Conservation (phyloP, 2,888 invertebrate genomes). For the Melikaiella ostensackeni region DNA sequence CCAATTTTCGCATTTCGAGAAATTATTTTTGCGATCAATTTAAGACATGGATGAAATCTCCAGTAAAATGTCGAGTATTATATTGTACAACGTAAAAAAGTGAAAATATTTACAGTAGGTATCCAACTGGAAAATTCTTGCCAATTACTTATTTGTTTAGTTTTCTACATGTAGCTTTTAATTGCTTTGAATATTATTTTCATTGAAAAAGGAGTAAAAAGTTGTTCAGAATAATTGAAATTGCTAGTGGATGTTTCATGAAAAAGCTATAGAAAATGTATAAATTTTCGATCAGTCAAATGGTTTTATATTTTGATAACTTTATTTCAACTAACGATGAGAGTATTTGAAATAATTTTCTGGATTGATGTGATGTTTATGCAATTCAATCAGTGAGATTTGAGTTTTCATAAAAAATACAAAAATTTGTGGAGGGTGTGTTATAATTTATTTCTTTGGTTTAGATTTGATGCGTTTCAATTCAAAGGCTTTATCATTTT, state of each 20-base stretch:
- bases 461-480: too few relatives aligned
- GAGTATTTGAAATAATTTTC: neutral
- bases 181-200: neutral
- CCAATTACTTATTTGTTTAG: neutral
- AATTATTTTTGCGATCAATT: neutral
- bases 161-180: neutral
- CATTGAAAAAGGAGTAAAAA: neutral
- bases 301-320: neutral
- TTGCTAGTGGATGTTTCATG: neutral
- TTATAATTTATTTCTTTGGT: too few relatives aligned
- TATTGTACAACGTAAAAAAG: neutral
- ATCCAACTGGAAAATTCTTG: neutral
- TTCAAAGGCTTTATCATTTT: too few relatives aligned
- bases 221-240: neutral
- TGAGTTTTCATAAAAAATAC: too few relatives aligned
- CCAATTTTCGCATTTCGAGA: neutral
- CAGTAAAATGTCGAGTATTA: neutral
- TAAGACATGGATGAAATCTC: neutral
- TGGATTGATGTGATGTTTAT: neutral
- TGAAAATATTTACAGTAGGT: neutral
- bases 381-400: too few relatives aligned
- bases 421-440: too few relatives aligned
- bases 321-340: neutral
- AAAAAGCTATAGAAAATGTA: neutral
- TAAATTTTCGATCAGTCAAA: neutral